Evolutionary conservation across 2,888 invertebrate species (phyloP), one percentile per base, ranked within the genome.

Genomic region (Rhagium mordax): DNA sequence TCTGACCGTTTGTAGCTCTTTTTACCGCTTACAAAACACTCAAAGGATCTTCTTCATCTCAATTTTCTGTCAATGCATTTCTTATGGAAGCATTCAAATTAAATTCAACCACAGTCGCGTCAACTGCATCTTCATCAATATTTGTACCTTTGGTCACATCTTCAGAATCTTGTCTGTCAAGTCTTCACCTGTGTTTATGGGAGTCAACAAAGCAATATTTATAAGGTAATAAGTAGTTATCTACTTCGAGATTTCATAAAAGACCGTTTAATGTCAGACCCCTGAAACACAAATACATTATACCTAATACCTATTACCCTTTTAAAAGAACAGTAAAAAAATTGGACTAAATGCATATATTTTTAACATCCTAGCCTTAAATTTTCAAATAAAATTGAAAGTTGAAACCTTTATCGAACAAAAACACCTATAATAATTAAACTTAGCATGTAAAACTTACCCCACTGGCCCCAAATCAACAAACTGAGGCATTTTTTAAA

Each of bases 101-200:
- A 51, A 51, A 3, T 2, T 18, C 51, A 51, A 51, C 51, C 47
- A 10, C 47, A 47, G 47, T 47, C 8, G 47, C 47, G 47, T 47
- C 8, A 47, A 3, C 47, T 47, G 47, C 2, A 47, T 24, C 6
- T 24, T 24, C 24, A 24, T 24, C 6, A 24, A 24, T 24, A 24
- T 24, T 6, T 24, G 24, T 47, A 51, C 16, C 51, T 16, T 15
- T 18, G 15, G 18, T 51, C 16, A 51, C 8, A 16, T 15, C 3
- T 16, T 51, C 51, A 2, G 51, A n/a, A 59, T 59, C 59, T 59
- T 59, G 8, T 29, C 59, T 59, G 29, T 29, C 15, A 59, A 59
- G 29, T 16, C 7, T 21, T 55, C 55, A 24, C 21, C 6, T 24
- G 55, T 21, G 10, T 20, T 55, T 55, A 24, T 15, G 15, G 49